Evolutionary conservation across 2,113 vertebrate genomes (phyloP).

Genomic region (Amblyornis subalaris): DNA sequence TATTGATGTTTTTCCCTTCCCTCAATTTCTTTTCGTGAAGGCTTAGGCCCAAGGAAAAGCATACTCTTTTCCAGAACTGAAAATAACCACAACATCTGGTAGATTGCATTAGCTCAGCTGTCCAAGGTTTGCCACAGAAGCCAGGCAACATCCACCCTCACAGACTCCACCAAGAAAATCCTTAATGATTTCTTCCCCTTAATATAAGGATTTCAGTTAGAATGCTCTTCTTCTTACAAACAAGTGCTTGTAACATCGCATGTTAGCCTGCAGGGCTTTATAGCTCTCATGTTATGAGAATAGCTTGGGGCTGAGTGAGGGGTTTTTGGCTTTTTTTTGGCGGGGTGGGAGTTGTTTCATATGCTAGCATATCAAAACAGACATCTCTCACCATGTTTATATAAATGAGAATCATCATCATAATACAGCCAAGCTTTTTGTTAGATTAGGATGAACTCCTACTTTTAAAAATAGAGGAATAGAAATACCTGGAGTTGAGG

Average conservation of each 20-base stretch:
- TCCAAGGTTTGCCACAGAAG: not conserved
- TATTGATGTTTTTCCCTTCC: not conserved
- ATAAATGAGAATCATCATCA: not conserved
- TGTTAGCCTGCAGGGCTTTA: not conserved
- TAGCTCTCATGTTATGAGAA: not conserved
- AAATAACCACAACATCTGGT: not conserved
- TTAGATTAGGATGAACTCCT: not conserved
- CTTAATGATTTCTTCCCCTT: accelerated
- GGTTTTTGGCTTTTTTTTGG: not conserved
- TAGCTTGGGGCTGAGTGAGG: not conserved
- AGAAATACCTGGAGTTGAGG: not conserved
- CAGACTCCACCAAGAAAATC: not conserved
- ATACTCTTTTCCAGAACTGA: not conserved
- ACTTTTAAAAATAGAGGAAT: not conserved
- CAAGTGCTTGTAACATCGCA: accelerated
- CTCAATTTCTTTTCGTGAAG: not conserved
- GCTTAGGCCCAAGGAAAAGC: not conserved
- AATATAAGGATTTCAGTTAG: not conserved
- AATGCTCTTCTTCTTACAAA: not conserved
- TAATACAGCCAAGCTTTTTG: not conserved
- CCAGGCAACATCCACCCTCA: not conserved
- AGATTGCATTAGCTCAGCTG: not conserved
- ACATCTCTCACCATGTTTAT: not conserved
- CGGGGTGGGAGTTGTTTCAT: accelerated
- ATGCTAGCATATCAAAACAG: not conserved